Evolutionary conservation across 1,140 invertebrate species (phyloP).

Genomic region (Diorhabda elongata): DNA sequence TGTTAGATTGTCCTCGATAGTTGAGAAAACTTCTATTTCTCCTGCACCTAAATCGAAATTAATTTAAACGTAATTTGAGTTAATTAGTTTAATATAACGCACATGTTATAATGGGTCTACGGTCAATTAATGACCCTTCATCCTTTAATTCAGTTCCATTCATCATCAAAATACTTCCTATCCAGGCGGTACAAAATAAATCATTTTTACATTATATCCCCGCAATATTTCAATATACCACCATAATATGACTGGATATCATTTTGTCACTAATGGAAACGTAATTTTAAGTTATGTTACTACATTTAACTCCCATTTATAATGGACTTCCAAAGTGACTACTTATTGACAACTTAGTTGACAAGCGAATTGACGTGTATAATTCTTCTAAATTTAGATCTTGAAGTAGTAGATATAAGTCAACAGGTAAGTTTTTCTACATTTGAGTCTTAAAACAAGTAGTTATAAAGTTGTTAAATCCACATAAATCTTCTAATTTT

Average conservation of each 20-base stretch:
- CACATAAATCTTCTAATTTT: too few species aligned
- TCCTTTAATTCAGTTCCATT: slow-evolving; percentile 24
- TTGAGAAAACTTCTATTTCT: slow-evolving; percentile 79
- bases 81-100: slow-evolving; percentile 29
- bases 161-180: slow-evolving; percentile 22
- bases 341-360: neutral
- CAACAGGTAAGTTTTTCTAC: too few species aligned
- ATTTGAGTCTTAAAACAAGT: too few species aligned
- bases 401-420: too few species aligned
- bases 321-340: neutral
- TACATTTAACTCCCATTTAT: slow-evolving; percentile 1
- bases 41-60: slow-evolving; percentile 71
- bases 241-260: neutral
- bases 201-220: slow-evolving; percentile 20
- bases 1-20: slow-evolving; percentile 69
- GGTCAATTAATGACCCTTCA: slow-evolving; percentile 30
- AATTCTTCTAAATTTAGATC: neutral
- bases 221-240: neutral
- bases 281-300: neutral
- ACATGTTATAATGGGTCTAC: slow-evolving; percentile 43
- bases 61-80: slow-evolving; percentile 16
- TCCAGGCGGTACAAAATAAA: slow-evolving; percentile 24
- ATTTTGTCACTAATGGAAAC: neutral
- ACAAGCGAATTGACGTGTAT: slow-evolving; percentile 1
- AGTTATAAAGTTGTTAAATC: too few species aligned